Conservation (phyloP, 2,797 vertebrate genomes). For the Linurgus olivaceus region DNA sequence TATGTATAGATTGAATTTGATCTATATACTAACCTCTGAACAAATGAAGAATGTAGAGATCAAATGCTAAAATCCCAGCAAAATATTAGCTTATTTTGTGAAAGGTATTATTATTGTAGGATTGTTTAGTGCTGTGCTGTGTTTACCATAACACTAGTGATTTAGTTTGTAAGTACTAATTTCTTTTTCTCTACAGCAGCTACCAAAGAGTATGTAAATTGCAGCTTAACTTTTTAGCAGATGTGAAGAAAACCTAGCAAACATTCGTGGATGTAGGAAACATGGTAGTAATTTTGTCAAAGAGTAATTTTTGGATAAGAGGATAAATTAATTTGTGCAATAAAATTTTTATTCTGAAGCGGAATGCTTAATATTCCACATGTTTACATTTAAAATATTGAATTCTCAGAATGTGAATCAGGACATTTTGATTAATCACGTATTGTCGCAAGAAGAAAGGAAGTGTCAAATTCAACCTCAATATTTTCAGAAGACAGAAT, state of each 20-base stretch:
- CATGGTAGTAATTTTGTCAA: background rate
- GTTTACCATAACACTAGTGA: background rate
- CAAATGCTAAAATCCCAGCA: background rate
- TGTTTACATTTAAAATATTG: conserved; percentile 43
- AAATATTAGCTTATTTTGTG: background rate
- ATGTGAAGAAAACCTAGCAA: background rate
- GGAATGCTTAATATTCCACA: background rate
- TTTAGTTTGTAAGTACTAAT: background rate
- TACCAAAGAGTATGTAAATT: background rate
- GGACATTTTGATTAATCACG: conserved; percentile 62
- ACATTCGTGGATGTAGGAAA: background rate
- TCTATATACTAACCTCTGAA: background rate
- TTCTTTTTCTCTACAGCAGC: background rate
- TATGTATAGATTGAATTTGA: background rate
- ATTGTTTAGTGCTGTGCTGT: background rate
- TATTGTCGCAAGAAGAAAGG: conserved; percentile 1
- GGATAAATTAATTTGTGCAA: conserved; percentile 7
- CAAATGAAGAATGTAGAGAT: background rate
- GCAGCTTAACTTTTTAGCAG: background rate
- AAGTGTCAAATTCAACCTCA: conserved; percentile 27
- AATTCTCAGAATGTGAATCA: conserved; percentile 41
- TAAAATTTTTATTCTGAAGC: background rate
- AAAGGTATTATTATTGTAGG: background rate
- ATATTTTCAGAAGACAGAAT: conserved; percentile 25
- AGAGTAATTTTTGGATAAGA: conserved; percentile 22